Base-by-base conservation (phyloP, 2,113 vertebrate species). In the Sylvia atricapilla region DNA sequence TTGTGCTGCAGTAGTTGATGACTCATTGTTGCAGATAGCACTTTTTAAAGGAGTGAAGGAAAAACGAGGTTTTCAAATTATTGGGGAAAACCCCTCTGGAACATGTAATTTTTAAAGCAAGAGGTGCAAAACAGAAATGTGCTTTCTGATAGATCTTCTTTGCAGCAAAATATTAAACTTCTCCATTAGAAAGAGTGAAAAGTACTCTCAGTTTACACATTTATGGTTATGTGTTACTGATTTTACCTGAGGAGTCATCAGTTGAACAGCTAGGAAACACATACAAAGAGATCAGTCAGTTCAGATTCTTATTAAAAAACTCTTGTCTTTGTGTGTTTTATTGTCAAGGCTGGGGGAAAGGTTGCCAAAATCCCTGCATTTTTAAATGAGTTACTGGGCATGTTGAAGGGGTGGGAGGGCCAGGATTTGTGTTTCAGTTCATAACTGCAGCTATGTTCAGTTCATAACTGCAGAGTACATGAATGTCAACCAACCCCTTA, bases 21-120 rank as follows among this genome's bases (percentile, higher is more conserved):
- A 98, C 97, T 98, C 98, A 97, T 94, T 98, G 92, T 96, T 98
- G 97, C 97, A 97, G 97, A 98, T 92, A 95, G 75, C 77, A 55
- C 86, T 98, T 87, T 87, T 13, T 49, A 94, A 97, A 94, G 27
- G 56, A 64, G n/a, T 78, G 56, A 94, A 64, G 14, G 41, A 59
- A 97, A 95, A 91, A 92, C 66, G 79, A 96, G 18, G n/a, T 49
- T 97, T 97, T 69, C 82, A 49, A 55, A 30, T 94, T 97, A 84
- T 22, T 86, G 56, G 44, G 63, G 67, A 78, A 46, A 70, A 81
- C 23, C 12, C 18, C 41, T 62, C 44, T 95, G 44, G 28, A 93
- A 85, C n/a, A 15, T 72, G 4, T 83, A 44, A 84, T 93, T 87
- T 93, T 87, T 93, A 58, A 35, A 89, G 14, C 28, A 89, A 70